Base-by-base conservation (phyloP, 2,888 invertebrate genomes). In the Timema cristinae region DNA sequence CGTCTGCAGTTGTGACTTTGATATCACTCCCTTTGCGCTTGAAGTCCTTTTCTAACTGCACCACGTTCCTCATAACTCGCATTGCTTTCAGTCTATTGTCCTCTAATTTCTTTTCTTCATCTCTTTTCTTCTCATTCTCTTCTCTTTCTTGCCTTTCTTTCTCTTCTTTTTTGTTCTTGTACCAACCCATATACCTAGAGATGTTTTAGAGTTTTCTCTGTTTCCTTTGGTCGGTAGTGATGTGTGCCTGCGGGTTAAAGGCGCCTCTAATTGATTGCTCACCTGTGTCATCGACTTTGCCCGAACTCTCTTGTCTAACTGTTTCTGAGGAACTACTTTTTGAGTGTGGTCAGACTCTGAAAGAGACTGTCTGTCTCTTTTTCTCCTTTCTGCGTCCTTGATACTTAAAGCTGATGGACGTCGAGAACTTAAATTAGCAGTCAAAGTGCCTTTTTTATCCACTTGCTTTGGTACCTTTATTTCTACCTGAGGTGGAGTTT, bases 131-230 rank as follows among this genome's bases (percentile, higher is more conserved):
- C 47, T 78, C 78, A 79, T 86, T 86, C 74, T 86, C 79, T 68
- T 80, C 79, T 54, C 83, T 79, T 77, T 83, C 85, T 5, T 84
- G 78, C 56, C 81, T 76, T 73, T 82, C 81, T 48, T 82, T 77
- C 0, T 84, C 81, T 70, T 85, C 78, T 78, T 87, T 88, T 79
- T 88, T 88, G 68, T 87, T 89, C 76, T 83, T 85, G 77, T 92
- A 92, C 91, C 91, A 91, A 78, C 91, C 91, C 92, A 92, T 92
- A 77, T 92, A 92, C 73, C 90, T 84, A 2, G 91, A 79, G 32
- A 32, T 32, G 32, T 32, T 32, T 32, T 32, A 32, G 4, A 32
- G 32, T 32, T 32, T 32, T 32, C 32, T 32, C 32, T 32, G 32
- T 32, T 32, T 78, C 67, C 67, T 61, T 16, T 80, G 81, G 71